Base-by-base conservation (phyloP, 1,140 invertebrate genomes). In the Ceratina calcarata region DNA sequence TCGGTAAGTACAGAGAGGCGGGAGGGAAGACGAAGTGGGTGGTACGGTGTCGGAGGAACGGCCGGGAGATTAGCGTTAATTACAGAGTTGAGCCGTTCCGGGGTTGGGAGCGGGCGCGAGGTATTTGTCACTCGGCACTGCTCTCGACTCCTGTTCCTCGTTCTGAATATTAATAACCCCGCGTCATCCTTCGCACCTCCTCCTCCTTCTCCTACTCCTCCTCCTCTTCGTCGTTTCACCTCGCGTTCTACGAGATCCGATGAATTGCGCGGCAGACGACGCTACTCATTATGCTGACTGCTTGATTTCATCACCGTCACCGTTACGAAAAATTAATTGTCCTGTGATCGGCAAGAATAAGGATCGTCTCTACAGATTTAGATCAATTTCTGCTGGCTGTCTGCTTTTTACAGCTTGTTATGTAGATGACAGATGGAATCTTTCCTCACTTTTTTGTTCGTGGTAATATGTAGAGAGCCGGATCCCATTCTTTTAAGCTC, bases 11-110 rank as follows among this genome's bases (percentile, higher is more conserved):
- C 74, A 86, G 85, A 86, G 84, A 86, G 84, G 80, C 74, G 55
- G 71, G 79, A 89, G 86, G 83, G 85, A 85, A 85, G 84, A 85
- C 82, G 81, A 85, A 87, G 86, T 84, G 86, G 84, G 81, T 85
- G 85, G 86, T 84, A 78, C 87, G 80, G 80, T 85, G 87, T 88
- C 87, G 82, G 71, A 85, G 86, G 81, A 89, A 90, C 90, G 85
- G 86, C 81, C 83, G 82, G 86, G 89, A 92, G 91, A 92, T 93
- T 92, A 93, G 91, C 90, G 91, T 92, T 93, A 93, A 93, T 93
- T 93, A 91, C 91, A 91, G 89, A 92, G 89, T 88, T 83, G 89
- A 87, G 85, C 85, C 86, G 83, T 73, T 72, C 86, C 82, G 84
- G 89, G 87, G 90, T 88, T 84, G 79, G 85, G 82, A 81, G 37